These are phyloP conservation scores for Vireo griseus DNA, from an alignment of 2,797 vertebrate species.

Conservation along the genomic window DNA sequence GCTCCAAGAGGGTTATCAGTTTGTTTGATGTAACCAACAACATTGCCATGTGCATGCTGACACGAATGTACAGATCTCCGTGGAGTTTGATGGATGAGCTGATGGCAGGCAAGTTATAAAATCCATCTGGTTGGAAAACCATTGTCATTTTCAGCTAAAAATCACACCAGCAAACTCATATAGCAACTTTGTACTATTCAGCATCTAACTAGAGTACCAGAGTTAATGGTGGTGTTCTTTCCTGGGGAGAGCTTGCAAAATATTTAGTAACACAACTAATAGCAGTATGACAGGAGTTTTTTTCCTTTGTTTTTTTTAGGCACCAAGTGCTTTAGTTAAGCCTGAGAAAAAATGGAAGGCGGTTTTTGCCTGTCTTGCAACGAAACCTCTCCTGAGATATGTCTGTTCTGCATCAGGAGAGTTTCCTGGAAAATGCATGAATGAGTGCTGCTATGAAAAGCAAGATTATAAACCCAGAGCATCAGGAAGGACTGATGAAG, in stretches of 20 bases:
- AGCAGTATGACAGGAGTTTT: accelerated
- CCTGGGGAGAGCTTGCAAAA: background rate
- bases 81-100: conserved; percentile 7
- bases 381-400: background rate
- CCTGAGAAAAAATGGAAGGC: background rate
- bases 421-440: background rate
- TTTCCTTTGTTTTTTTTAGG: accelerated
- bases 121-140: conserved; percentile 50
- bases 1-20: background rate
- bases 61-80: background rate
- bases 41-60: background rate
- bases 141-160: conserved; percentile 47
- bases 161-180: background rate
- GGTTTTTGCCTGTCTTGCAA: background rate
- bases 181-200: background rate
- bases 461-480: background rate
- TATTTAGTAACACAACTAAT: background rate
- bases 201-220: background rate
- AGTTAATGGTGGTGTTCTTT: background rate
- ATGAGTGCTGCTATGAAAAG: background rate
- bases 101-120: conserved; percentile 17
- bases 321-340: background rate
- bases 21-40: background rate
- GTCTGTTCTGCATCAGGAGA: background rate
- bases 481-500: background rate